Evolutionary conservation across 2,797 vertebrate species (phyloP).

Genomic region (Carcharodon carcharias): DNA sequence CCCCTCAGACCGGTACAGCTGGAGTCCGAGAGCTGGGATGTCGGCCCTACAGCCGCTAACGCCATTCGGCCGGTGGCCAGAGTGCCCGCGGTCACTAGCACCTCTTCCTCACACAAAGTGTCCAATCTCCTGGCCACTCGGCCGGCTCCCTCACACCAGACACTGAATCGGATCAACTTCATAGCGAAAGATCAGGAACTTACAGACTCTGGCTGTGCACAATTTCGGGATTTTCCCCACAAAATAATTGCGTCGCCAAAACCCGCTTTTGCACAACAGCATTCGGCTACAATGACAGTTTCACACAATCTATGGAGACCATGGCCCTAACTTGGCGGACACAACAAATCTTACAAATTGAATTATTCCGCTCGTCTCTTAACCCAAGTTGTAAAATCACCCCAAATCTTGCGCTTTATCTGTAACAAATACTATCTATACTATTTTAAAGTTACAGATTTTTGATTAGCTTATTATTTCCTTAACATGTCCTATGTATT

Average conservation of each 20-base stretch:
- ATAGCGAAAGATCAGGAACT: neutral
- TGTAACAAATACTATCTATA: neutral
- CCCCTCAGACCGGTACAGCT: neutral
- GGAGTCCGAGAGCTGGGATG: neutral
- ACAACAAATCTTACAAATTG: too few relatives aligned
- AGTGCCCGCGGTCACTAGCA: neutral
- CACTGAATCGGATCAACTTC: neutral
- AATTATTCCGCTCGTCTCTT: neutral
- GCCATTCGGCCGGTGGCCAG: neutral
- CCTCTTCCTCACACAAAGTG: neutral
- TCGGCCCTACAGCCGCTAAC: neutral
- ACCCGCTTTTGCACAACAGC: neutral
- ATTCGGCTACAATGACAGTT: neutral
- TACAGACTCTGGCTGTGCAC: neutral
- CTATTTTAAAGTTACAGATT: neutral
- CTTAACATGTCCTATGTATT: conserved; percentile 11
- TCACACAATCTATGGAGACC: neutral
- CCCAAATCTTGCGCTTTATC: neutral
- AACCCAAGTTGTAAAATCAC: neutral
- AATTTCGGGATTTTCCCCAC: neutral
- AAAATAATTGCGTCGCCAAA: neutral
- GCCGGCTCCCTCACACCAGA: neutral
- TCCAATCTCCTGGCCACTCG: neutral
- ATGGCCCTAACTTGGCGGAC: neutral
- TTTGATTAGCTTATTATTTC: neutral